A percentile compares a stretch with the other conserved stretches of the same genome.
These are phyloP conservation scores for Syngnathoides biaculeatus DNA, from an alignment of 2,113 vertebrate species.

Conservation along the genomic window DNA sequence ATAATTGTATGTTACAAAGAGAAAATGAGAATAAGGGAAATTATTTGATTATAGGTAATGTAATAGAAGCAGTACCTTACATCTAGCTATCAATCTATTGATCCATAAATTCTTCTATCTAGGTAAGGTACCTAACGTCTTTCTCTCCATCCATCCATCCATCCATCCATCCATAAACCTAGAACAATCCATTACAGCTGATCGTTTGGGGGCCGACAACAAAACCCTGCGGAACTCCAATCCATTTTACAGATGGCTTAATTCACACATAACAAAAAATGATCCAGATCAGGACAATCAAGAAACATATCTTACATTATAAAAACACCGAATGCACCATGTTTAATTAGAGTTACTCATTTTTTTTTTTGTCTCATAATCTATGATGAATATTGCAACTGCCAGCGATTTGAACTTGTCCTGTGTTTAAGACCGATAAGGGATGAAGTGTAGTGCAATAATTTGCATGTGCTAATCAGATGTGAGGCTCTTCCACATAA, in stretches of 20 bases:
- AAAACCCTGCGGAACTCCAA: slow-evolving; percentile 15
- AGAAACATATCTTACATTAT: neutral
- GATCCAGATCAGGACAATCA: neutral
- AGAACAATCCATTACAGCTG: neutral
- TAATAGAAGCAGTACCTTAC: too few relatives aligned
- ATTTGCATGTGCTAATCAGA: slow-evolving; percentile 7
- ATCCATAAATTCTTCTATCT: too few relatives aligned
- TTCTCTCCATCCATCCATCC: neutral
- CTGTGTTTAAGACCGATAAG: neutral
- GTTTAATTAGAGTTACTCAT: slow-evolving; percentile 1
- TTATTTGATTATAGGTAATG: too few relatives aligned
- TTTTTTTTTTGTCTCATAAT: neutral
- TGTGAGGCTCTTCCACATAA: neutral
- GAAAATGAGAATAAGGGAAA: too few relatives aligned
- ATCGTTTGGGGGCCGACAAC: neutral
- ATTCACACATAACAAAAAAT: neutral
- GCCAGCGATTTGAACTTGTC: neutral
- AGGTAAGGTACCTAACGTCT: too few relatives aligned
- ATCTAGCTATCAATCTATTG: too few relatives aligned
- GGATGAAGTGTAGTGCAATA: neutral
- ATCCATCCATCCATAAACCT: neutral
- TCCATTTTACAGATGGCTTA: neutral
- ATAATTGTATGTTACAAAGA: too few relatives aligned
- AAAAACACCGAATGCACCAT: neutral
- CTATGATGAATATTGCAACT: neutral